A percentile compares a stretch with the other conserved stretches of the same genome.
Evolutionary conservation across 2,888 invertebrate genomes (phyloP).

Genomic region (Tetheella fluctuosa): DNA sequence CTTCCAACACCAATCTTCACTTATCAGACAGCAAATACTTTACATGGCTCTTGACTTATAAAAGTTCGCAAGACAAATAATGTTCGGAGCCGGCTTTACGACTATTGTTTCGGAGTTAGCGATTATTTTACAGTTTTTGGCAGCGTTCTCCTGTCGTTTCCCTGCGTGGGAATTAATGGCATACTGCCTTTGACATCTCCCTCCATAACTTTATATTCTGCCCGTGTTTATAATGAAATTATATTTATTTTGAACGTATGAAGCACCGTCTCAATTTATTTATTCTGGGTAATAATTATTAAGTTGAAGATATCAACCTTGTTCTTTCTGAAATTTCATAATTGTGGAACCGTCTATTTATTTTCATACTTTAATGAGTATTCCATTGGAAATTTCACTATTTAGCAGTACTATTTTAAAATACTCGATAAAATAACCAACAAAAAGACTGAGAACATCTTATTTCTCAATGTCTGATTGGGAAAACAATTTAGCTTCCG

Average conservation of each 20-base stretch:
- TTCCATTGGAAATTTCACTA: background rate
- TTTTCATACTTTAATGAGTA: background rate
- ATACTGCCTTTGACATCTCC: conserved; percentile 54
- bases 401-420: background rate
- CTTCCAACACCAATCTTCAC: conserved; percentile 2
- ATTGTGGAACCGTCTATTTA: background rate
- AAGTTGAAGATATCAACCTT: too few species aligned
- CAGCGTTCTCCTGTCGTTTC: conserved; percentile 31
- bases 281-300: too few species aligned
- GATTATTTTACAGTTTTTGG: conserved; percentile 59
- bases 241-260: background rate
- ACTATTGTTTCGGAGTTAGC: conserved; percentile 45
- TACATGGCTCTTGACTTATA: conserved; percentile 10
- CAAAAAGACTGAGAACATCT: background rate
- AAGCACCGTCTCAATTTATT: background rate
- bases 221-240: conserved; percentile 10
- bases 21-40: background rate
- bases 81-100: conserved; percentile 37
- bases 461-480: conserved; percentile 10
- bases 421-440: background rate
- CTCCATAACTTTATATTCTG: conserved; percentile 43
- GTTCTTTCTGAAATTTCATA: background rate
- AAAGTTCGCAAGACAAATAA: conserved; percentile 38
- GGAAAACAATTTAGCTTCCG: conserved; percentile 11
- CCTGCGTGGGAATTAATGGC: conserved; percentile 47